These are phyloP conservation scores for Anoncus sp. DNA, from an alignment of 2,888 invertebrate genomes.

Conservation along the genomic window DNA sequence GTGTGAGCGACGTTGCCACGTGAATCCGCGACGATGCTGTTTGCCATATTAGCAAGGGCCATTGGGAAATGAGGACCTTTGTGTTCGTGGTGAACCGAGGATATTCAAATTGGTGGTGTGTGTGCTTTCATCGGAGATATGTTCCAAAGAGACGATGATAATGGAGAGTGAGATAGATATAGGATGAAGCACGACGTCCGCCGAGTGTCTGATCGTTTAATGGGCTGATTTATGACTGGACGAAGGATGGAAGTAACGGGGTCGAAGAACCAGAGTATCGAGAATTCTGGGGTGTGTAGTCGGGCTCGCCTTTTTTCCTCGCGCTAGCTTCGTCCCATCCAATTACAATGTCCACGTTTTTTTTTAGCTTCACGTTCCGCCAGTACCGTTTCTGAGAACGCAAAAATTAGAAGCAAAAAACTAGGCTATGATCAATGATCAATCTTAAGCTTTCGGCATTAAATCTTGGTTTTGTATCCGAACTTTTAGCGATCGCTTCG, in stretches of 20 bases:
- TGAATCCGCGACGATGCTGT: slow-evolving; percentile 32
- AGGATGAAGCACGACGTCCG: slow-evolving; percentile 15
- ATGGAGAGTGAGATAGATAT: background rate
- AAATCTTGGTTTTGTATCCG: slow-evolving; percentile 8
- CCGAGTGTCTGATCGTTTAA: slow-evolving; percentile 63
- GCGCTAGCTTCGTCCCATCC: slow-evolving; percentile 9
- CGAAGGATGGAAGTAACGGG: slow-evolving; percentile 29
- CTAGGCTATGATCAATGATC: no score
- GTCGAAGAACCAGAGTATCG: slow-evolving; percentile 50
- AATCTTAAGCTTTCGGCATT: background rate
- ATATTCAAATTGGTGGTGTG: slow-evolving; percentile 64
- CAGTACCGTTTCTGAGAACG: slow-evolving; percentile 18
- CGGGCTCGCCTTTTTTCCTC: slow-evolving; percentile 28
- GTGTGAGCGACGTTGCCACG: slow-evolving; percentile 62
- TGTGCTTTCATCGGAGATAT: slow-evolving; percentile 3
- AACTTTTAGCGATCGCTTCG: slow-evolving; percentile 14
- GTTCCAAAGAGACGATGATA: background rate
- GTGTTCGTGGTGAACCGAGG: slow-evolving; percentile 21
- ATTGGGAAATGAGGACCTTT: slow-evolving; percentile 1
- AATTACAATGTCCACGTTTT: background rate
- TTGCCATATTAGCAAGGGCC: background rate
- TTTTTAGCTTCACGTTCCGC: background rate
- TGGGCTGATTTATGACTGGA: slow-evolving; percentile 68
- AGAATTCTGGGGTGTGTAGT: slow-evolving; percentile 33
- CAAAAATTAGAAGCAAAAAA: slow-evolving; percentile 3